Evolutionary conservation across 2,888 invertebrate genomes (phyloP).

Genomic region (Protophormia terraenovae): DNA sequence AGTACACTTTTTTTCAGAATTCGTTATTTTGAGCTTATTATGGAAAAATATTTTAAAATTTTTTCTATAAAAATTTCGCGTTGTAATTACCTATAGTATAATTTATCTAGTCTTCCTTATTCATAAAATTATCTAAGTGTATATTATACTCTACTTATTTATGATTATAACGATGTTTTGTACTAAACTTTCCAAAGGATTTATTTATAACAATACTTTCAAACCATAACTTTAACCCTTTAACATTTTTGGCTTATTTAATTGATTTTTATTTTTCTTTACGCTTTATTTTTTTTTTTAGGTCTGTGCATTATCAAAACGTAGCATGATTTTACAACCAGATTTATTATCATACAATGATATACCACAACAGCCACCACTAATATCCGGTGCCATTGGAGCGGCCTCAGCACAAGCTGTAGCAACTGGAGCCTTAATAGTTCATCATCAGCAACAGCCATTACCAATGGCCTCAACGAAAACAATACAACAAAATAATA

Average conservation of each 20-base stretch:
- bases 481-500: slow-evolving; percentile 78
- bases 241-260: neutral
- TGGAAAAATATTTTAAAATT: too few relatives aligned
- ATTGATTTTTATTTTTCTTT: slow-evolving; percentile 35
- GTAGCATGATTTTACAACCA: slow-evolving; percentile 84
- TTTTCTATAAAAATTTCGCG: too few relatives aligned
- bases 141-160: too few relatives aligned
- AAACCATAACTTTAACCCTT: neutral
- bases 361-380: slow-evolving; percentile 70
- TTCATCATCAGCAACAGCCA: slow-evolving; percentile 66
- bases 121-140: too few relatives aligned
- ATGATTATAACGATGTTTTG: too few relatives aligned
- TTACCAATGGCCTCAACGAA: slow-evolving; percentile 73
- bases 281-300: slow-evolving; percentile 76
- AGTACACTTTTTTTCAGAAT: too few relatives aligned
- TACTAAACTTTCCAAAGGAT: too few relatives aligned
- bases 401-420: slow-evolving; percentile 69
- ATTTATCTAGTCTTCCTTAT: too few relatives aligned
- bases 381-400: slow-evolving; percentile 67
- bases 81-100: too few relatives aligned
- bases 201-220: neutral
- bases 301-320: slow-evolving; percentile 88
- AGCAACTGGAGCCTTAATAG: slow-evolving; percentile 67
- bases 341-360: slow-evolving; percentile 81
- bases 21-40: too few relatives aligned